Conservation (phyloP, 2,113 vertebrate genomes). For the Colistium nudipinnis region DNA sequence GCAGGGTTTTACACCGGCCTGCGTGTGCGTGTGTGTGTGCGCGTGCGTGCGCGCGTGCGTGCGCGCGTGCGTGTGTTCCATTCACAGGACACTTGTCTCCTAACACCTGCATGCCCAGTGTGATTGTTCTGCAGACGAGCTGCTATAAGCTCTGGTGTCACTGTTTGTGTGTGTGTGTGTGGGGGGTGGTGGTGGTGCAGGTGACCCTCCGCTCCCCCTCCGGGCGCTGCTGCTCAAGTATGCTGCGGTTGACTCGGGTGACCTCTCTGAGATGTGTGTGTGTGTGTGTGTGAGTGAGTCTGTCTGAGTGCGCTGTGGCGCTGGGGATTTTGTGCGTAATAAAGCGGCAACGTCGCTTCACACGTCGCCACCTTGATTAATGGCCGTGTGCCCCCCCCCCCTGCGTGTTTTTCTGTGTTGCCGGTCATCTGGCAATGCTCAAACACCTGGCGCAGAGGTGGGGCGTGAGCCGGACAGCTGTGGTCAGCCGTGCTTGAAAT, state of each 20-base stretch:
- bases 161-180: conserved; percentile 60
- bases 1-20: conserved; percentile 60
- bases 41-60: conserved; percentile 14
- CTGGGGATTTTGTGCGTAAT: conserved; percentile 23
- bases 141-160: conserved; percentile 68
- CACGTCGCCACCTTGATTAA: conserved; percentile 19
- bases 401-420: conserved; percentile 28
- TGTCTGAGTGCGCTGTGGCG: conserved; percentile 7
- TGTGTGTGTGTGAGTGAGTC: neutral
- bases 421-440: conserved; percentile 51
- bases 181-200: conserved; percentile 23
- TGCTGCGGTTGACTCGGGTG: conserved; percentile 55
- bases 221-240: conserved; percentile 63
- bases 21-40: conserved; percentile 4
- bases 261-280: conserved; percentile 58
- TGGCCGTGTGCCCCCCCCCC: conserved; percentile 8
- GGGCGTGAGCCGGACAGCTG: conserved; percentile 85
- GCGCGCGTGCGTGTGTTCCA: conserved; percentile 26
- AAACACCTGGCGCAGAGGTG: conserved; percentile 76
- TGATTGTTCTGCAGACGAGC: conserved; percentile 71
- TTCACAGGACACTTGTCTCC: conserved; percentile 70
- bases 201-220: conserved; percentile 78
- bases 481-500: conserved; percentile 83
- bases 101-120: conserved; percentile 70
- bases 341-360: conserved; percentile 20